Evolutionary conservation across 2,888 invertebrate species (phyloP).

Genomic region (Ormyrus thymus): DNA sequence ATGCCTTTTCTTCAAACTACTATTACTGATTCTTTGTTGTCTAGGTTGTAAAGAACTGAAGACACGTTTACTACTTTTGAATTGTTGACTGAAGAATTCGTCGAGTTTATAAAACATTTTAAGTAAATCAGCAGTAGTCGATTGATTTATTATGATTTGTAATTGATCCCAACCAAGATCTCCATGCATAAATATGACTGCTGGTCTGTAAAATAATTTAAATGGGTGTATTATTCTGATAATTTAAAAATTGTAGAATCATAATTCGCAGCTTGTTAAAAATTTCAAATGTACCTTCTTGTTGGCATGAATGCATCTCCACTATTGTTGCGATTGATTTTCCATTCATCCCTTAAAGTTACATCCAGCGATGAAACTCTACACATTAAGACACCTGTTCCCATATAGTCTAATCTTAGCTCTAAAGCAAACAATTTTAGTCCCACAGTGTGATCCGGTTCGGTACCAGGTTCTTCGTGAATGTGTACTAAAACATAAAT

Average conservation of each 20-base stretch:
- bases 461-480: slow-evolving; percentile 91
- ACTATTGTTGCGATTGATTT: slow-evolving; percentile 77
- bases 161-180: slow-evolving; percentile 96
- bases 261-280: no score
- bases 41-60: slow-evolving; percentile 84
- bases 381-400: slow-evolving; percentile 94
- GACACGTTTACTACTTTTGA: slow-evolving; percentile 95
- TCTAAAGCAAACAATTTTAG: slow-evolving; percentile 90
- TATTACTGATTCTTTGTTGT: slow-evolving; percentile 69
- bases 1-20: slow-evolving; percentile 68
- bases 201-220: slow-evolving; percentile 79
- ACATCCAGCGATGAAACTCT: slow-evolving; percentile 89
- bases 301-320: slow-evolving; percentile 80
- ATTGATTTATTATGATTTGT: slow-evolving; percentile 97
- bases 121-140: slow-evolving; percentile 96
- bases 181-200: slow-evolving; percentile 93
- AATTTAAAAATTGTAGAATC: no score
- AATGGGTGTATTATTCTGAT: no score
- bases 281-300: slow-evolving; percentile 75
- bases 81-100: slow-evolving; percentile 98
- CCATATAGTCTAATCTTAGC: slow-evolving; percentile 97
- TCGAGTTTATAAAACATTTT: slow-evolving; percentile 98
- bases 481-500: slow-evolving; percentile 82
- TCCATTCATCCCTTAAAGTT: slow-evolving; percentile 92
- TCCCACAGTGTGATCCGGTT: slow-evolving; percentile 91